phyloP scores from a whole-genome alignment of 2,113 vertebrate genomes.

The Tyto alba region DNA sequence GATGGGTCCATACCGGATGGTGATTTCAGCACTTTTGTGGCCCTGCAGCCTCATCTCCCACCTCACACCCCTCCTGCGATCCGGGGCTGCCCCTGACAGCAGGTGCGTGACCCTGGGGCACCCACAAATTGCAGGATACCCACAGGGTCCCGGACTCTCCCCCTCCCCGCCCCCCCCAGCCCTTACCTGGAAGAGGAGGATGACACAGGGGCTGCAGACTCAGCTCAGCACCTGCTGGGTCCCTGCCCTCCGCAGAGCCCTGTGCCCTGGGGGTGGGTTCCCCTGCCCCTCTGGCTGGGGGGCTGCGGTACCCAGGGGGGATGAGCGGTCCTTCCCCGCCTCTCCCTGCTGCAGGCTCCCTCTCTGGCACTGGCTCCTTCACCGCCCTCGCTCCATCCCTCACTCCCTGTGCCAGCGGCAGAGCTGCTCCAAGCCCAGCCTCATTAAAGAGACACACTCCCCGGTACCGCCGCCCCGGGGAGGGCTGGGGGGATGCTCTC shows the following conservation, averaged over 20 bases:
- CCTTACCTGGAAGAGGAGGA: slow-evolving; percentile 46
- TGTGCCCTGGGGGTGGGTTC: neutral
- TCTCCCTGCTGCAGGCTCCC: slow-evolving; percentile 55
- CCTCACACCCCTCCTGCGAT: neutral
- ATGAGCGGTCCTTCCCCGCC: neutral
- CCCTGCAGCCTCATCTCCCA: neutral
- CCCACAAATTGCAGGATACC: neutral
- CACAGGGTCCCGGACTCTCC: neutral
- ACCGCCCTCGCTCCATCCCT: slow-evolving; percentile 57
- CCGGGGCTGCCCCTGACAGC: neutral
- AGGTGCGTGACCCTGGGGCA: rapidly evolving
- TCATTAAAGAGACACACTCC: slow-evolving; percentile 66
- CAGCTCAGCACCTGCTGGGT: neutral
- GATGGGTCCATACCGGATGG: neutral
- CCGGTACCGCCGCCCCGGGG: neutral
- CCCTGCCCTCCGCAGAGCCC: neutral
- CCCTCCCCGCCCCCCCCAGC: rapidly evolving
- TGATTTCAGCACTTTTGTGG: slow-evolving; percentile 15
- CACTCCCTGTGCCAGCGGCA: slow-evolving; percentile 57
- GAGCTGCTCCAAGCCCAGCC: slow-evolving; percentile 64
- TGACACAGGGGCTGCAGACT: slow-evolving; percentile 19
- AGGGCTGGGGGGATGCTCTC: neutral
- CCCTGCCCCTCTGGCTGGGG: neutral
- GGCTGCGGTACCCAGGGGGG: neutral
- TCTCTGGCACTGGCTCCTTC: slow-evolving; percentile 53